phyloP scores from a whole-genome alignment of 37 sponge, comb jelly and placozoan genomes.

The Oopsacas minuta region DNA sequence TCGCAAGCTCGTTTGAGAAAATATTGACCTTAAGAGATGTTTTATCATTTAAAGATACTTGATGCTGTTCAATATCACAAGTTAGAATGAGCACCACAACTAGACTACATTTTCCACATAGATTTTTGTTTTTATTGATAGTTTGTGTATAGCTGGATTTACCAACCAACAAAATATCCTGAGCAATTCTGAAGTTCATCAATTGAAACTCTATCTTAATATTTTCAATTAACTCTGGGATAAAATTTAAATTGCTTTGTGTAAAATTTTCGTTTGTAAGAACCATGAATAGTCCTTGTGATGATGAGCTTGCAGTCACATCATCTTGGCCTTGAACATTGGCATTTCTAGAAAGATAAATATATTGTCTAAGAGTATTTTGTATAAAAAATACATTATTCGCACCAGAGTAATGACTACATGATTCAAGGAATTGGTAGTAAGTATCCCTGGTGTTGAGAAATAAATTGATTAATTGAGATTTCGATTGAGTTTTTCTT shows the following conservation, averaged over 20 bases:
- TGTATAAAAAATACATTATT: background rate
- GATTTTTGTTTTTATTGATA: background rate
- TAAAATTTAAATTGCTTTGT: background rate
- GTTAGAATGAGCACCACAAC: background rate
- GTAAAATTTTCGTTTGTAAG: background rate
- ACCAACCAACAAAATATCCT: background rate
- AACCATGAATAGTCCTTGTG: background rate
- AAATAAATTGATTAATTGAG: background rate
- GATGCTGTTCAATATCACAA: background rate
- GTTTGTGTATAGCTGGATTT: background rate
- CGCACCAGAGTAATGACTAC: background rate
- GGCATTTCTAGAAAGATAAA: background rate
- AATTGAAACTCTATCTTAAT: background rate
- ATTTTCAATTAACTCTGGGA: constrained; percentile 12
- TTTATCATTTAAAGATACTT: background rate
- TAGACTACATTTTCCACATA: background rate
- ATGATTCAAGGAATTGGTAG: background rate
- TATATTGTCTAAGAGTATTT: background rate
- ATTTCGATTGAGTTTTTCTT: background rate
- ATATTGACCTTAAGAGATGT: background rate
- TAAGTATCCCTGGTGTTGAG: background rate
- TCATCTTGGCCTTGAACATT: background rate
- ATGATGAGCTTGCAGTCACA: background rate
- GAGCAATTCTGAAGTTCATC: constrained; percentile 7
- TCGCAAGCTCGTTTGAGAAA: background rate